phyloP scores from a whole-genome alignment of 2,888 invertebrate species.

The Dusona sp. region DNA sequence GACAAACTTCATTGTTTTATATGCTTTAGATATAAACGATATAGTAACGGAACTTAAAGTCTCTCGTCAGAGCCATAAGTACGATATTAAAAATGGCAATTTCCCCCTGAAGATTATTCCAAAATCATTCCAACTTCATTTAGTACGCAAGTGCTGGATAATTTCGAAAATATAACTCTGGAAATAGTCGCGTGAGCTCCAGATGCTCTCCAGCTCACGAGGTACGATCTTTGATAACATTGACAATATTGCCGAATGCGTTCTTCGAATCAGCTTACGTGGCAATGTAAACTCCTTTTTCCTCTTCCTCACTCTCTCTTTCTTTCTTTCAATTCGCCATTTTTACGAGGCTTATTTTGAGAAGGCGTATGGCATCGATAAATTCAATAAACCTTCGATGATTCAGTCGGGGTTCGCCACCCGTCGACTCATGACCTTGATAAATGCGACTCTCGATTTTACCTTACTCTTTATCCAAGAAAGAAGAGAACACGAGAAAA shows the following conservation, averaged over 20 bases:
- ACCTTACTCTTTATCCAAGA: slow-evolving; percentile 44
- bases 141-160: not conserved
- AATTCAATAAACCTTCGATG: slow-evolving; percentile 55
- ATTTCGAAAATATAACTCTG: not conserved
- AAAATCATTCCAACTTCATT: not conserved
- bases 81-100: not conserved
- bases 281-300: slow-evolving; percentile 55
- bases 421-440: slow-evolving; percentile 57
- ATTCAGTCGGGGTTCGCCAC: slow-evolving; percentile 49
- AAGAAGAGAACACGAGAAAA: slow-evolving; percentile 33
- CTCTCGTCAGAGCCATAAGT: not conserved
- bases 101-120: not conserved
- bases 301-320: not conserved
- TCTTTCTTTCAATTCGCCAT: slow-evolving; percentile 34
- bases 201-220: slow-evolving; percentile 8
- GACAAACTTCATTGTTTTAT: slow-evolving; percentile 1
- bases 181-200: slow-evolving; percentile 5
- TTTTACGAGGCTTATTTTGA: slow-evolving; percentile 27
- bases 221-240: slow-evolving; percentile 25
- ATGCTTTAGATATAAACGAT: slow-evolving; percentile 4
- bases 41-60: not conserved
- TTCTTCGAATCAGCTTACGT: slow-evolving; percentile 33
- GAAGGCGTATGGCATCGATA: slow-evolving; percentile 43
- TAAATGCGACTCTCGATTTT: slow-evolving; percentile 7
- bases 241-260: slow-evolving; percentile 36